Conservation (phyloP, 2,888 invertebrate genomes). For the Drosophila cyrtoloma region DNA sequence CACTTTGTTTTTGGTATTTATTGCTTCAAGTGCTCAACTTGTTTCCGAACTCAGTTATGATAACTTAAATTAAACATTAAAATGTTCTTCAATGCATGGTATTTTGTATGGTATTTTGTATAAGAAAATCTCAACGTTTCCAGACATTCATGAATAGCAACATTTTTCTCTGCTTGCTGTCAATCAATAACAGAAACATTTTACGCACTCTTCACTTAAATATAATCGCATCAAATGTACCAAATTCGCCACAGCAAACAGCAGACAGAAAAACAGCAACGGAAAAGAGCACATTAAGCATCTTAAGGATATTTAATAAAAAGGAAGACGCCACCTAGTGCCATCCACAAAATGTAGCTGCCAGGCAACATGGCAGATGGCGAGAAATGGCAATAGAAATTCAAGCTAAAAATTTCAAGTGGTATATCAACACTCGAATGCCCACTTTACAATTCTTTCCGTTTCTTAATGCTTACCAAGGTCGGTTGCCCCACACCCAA, state of each 20-base stretch:
- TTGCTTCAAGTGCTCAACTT: not conserved
- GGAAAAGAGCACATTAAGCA: constrained; percentile 38
- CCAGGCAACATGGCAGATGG: constrained; percentile 33
- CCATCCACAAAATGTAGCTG: constrained; percentile 31
- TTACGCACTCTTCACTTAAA: constrained; percentile 29
- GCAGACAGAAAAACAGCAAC: constrained; percentile 14
- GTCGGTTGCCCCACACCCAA: not conserved
- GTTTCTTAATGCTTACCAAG: constrained; percentile 8
- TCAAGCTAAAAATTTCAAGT: constrained; percentile 46
- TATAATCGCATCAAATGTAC: constrained; percentile 19
- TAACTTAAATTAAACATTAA: not conserved
- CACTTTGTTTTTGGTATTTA: not conserved
- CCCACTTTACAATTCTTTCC: constrained; percentile 18
- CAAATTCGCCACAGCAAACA: constrained; percentile 20
- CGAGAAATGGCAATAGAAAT: constrained; percentile 21
- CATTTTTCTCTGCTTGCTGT: constrained; percentile 19
- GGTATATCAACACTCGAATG: constrained; percentile 50
- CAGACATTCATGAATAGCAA: not conserved
- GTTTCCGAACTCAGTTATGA: not conserved
- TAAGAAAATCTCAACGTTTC: constrained; percentile 5
- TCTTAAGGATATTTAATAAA: constrained; percentile 45
- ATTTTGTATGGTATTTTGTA: not conserved
- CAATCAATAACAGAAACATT: constrained; percentile 44
- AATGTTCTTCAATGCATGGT: not conserved
- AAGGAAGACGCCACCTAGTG: constrained; percentile 10